phyloP scores from a whole-genome alignment of 2,888 invertebrate species.

The Aphidoletes aphidimyza region DNA sequence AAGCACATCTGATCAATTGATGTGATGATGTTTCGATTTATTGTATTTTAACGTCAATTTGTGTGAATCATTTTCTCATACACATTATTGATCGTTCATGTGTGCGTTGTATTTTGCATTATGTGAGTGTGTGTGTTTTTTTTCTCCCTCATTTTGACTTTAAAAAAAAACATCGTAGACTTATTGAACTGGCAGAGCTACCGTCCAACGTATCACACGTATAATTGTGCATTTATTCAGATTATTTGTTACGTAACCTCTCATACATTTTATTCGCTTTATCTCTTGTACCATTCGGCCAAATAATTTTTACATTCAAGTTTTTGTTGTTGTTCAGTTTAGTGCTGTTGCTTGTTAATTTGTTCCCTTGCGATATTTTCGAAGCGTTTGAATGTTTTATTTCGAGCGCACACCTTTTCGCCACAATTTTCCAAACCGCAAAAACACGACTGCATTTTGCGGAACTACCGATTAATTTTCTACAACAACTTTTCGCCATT shows the following conservation, averaged over 20 bases:
- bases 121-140: too few relatives aligned
- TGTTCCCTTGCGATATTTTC: not conserved
- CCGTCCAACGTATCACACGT: too few relatives aligned
- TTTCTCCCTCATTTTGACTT: too few relatives aligned
- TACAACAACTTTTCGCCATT: not conserved
- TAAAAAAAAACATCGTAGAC: not conserved
- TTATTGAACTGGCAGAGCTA: not conserved
- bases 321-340: too few relatives aligned
- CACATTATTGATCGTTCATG: too few relatives aligned
- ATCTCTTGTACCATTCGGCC: not conserved
- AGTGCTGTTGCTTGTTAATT: constrained; percentile 9
- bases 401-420: not conserved
- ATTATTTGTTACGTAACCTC: constrained; percentile 12
- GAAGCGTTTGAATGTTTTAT: not conserved
- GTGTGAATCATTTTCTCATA: too few relatives aligned
- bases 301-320: not conserved
- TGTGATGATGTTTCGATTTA: too few relatives aligned
- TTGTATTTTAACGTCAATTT: too few relatives aligned
- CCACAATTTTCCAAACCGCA: not conserved
- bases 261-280: not conserved
- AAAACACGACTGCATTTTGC: not conserved
- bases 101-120: too few relatives aligned
- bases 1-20: too few relatives aligned
- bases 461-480: not conserved
- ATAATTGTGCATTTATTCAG: constrained; percentile 11